Evolutionary conservation across 2,113 vertebrate species (phyloP).

Genomic region (Spheniscus mendiculus): DNA sequence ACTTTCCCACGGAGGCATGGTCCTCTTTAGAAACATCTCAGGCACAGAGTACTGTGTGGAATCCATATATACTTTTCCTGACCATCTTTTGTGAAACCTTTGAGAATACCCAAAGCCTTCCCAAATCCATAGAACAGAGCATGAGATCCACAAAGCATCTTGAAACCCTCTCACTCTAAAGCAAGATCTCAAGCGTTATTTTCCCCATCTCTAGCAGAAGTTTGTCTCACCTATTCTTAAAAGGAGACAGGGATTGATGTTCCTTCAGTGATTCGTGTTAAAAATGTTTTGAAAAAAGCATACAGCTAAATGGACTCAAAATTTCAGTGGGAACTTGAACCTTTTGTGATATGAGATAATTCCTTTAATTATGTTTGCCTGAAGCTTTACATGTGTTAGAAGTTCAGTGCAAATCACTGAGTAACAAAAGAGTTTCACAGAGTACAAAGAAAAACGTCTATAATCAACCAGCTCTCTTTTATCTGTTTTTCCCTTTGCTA

Average conservation of each 20-base stretch:
- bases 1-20: not conserved
- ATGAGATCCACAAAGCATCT: not conserved
- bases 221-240: not conserved
- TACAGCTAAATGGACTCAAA: constrained; percentile 10
- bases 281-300: constrained; percentile 2
- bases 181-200: not conserved
- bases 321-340: constrained; percentile 14
- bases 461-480: not conserved
- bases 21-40: not conserved
- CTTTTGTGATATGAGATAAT: constrained; percentile 30
- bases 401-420: not conserved
- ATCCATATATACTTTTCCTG: not conserved
- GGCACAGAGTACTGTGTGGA: not conserved
- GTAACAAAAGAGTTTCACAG: not conserved
- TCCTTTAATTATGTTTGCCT: constrained; percentile 38
- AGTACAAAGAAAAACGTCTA: not conserved
- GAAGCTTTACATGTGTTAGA: not conserved
- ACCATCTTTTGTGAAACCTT: not conserved
- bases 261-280: not conserved
- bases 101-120: not conserved
- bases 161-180: not conserved
- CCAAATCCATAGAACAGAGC: not conserved
- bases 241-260: not conserved
- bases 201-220: not conserved
- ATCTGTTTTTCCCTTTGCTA: not conserved